A percentile compares a stretch with the other conserved stretches of the same genome.
Conservation (phyloP, 2,113 vertebrate genomes). For the Tyrannus savana region DNA sequence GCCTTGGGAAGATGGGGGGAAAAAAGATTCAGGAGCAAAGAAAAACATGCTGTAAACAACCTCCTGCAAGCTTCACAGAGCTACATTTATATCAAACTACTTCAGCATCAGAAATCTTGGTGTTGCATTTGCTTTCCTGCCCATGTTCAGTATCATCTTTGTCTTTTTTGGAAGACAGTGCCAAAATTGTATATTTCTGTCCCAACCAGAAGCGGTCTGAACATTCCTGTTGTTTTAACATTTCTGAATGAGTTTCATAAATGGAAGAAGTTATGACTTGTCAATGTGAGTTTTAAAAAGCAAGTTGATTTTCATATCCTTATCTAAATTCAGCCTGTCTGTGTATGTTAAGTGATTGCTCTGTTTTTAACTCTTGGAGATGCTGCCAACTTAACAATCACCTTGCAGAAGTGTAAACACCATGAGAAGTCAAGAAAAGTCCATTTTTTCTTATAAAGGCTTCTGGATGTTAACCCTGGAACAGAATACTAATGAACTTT, state of each 20-base stretch:
- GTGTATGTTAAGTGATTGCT: not conserved
- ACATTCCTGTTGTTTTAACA: not conserved
- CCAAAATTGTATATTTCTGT: not conserved
- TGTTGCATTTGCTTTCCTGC: not conserved
- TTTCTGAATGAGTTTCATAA: not conserved
- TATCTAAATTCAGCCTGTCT: not conserved
- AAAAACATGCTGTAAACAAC: not conserved
- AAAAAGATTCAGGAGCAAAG: not conserved
- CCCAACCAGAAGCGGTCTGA: not conserved
- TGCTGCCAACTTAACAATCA: not conserved
- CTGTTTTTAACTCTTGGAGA: not conserved
- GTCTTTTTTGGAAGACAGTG: not conserved
- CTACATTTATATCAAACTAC: not conserved
- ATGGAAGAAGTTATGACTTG: not conserved
- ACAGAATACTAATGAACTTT: not conserved
- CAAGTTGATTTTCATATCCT: not conserved
- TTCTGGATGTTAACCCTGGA: not conserved
- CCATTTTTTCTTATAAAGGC: not conserved
- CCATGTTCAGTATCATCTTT: not conserved
- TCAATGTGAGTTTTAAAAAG: not conserved
- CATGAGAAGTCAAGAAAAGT: not conserved
- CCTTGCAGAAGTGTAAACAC: not conserved
- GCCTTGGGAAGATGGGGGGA: not conserved
- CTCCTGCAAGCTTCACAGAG: not conserved
- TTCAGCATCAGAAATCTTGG: not conserved